Evolutionary conservation across 2,888 invertebrate species (phyloP), one percentile per base, ranked within the genome.

Genomic region (Lasiommata megera): DNA sequence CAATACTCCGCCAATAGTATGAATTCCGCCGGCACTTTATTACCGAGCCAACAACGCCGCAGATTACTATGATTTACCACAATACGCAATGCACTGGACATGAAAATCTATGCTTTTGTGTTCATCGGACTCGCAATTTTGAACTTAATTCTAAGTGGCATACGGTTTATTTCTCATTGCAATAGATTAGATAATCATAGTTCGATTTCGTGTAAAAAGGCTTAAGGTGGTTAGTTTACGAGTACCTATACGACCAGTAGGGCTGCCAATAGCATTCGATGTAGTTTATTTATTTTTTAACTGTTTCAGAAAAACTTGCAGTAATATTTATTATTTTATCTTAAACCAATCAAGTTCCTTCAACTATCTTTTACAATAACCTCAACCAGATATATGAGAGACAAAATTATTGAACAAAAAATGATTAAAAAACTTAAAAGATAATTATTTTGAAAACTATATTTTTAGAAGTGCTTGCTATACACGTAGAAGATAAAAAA

Each of bases 61-160:
- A 71, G 76, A 80, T 77, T 76, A 77, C 68, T 69, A n/a, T n/a
- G 60, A 70, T 70, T 28, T 43, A 74, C 71, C 72, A 72, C 72
- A 75, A 71, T 70, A 69, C 66, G 64, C 65, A 69, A 70, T 64
- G 43, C 52, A 52, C 16, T 51, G 40, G 17, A 28, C 40, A 66
- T 54, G 43, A 62, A 67, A 64, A 55, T 61, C 34, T 47, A 16
- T n/a, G 34, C 34, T 16, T 31, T 34, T 34, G 29, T 34, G 7
- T 31, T 6, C n/a, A 31, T 11, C 3, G 6, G 11, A n/a, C 16
- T 16, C 12, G 8, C 23, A 3, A 44, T 23, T 56, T 18, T 12
- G 18, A 29, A 44, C 44, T 44, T 14, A 8, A 44, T 12, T 0
- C 0, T 8, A 9, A n/a, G 0, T 3, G 1, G 3, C 0, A 6